Evolutionary conservation across 2,888 invertebrate species (phyloP), one percentile per base, ranked within the genome.

Genomic region (Drosophila ezoana): DNA sequence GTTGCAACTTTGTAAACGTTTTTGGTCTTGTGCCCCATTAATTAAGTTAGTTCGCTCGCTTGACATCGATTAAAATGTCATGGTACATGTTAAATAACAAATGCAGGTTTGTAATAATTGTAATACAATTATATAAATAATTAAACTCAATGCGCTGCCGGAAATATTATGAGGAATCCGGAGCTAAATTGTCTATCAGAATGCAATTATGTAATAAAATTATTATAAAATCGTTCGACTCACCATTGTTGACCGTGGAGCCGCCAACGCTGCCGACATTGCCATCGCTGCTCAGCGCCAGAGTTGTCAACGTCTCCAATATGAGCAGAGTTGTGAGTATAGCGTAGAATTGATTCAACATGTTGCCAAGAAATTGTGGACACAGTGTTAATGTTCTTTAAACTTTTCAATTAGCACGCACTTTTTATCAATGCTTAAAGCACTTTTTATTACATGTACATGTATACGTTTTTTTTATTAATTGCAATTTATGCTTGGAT

Each of bases 221-320:
- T 35, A n/a, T 37, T 54, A 16, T 41, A 37, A 33, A 56, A 43
- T 52, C 8, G 16, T 8, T 48, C 9, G 16, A 90, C 91, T 91
- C 62, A 91, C 91, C 91, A 76, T 91, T 91, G 76, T 91, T 90
- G 9, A 80, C 81, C 9, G 86, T 76, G 54, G 79, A 84, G 11
- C 80, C 83, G 35, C 88, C 81, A 2, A 62, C 68, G 53, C 58
- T 74, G 52, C 82, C 74, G 13, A 74, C 54, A 53, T 75, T 57
- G 16, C 64, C 71, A 37, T 72, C 76, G 60, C 75, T 83, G 65
- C 81, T 84, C 20, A 81, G 33, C 11, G 87, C 87, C 70, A 54
- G 43, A 23, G 66, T 41, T 56, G 65, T 54, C 35, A 66, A 10
- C 13, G 59, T 47, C 44, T 64, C 38, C 33, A 43, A 41, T 33